Evolutionary conservation across 2,888 invertebrate genomes (phyloP).

Genomic region (Tricholauxania praeusta): DNA sequence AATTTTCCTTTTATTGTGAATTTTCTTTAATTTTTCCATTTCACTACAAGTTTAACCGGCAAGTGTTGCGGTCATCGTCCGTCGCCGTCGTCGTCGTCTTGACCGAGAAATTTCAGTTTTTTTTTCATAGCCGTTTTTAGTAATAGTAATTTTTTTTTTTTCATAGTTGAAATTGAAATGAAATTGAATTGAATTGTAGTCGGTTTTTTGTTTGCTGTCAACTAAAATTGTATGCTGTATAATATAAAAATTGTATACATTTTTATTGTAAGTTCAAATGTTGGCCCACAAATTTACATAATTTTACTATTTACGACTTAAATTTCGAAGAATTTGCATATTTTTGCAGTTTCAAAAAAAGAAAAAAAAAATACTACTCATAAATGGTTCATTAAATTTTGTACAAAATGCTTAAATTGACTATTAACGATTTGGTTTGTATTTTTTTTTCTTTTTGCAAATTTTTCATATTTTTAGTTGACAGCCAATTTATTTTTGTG

Average conservation of each 20-base stretch:
- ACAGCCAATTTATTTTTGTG: too few species aligned
- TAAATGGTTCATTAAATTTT: too few species aligned
- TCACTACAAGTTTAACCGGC: constrained; percentile 17
- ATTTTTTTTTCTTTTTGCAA: too few species aligned
- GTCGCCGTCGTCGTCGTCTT: not conserved
- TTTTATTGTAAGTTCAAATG: not conserved
- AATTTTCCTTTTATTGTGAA: not conserved
- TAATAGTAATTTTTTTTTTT: too few species aligned
- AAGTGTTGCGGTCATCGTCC: not conserved
- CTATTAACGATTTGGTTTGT: too few species aligned
- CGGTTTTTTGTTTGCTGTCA: not conserved
- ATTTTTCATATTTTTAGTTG: too few species aligned
- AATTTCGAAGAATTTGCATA: not conserved
- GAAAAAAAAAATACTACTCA: too few species aligned
- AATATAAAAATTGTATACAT: constrained; percentile 1
- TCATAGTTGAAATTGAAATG: not conserved
- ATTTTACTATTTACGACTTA: not conserved
- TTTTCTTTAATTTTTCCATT: not conserved
- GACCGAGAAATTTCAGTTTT: too few species aligned
- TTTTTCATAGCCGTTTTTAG: too few species aligned
- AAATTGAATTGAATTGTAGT: not conserved
- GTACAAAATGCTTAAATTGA: too few species aligned
- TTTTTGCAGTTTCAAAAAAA: not conserved
- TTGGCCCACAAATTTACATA: not conserved
- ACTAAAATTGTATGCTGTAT: not conserved